phyloP scores from a whole-genome alignment of 2,113 vertebrate species.

The Colaptes auratus region DNA sequence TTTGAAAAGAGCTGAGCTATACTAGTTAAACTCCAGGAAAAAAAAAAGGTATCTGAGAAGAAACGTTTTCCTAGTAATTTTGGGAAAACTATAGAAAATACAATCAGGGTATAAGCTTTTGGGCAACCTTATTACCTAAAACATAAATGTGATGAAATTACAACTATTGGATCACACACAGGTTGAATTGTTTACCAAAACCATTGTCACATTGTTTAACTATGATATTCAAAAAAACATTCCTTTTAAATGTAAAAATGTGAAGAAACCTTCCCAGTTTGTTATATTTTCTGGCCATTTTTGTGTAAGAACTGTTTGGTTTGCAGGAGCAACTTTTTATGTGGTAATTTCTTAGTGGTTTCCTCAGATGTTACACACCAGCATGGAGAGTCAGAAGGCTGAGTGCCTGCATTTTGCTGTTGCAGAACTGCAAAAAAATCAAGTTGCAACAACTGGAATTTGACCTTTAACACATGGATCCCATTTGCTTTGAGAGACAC shows the following conservation, averaged over 20 bases:
- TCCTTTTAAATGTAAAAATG: background rate
- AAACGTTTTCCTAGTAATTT: background rate
- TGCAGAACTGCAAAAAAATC: slow-evolving; percentile 6
- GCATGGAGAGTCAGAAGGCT: background rate
- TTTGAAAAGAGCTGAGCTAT: background rate
- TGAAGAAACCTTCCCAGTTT: background rate
- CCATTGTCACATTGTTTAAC: background rate
- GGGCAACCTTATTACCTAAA: background rate
- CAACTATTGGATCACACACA: background rate
- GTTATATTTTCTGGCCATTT: background rate
- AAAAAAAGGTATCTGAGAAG: background rate
- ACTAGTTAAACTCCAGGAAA: background rate
- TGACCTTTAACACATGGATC: slow-evolving; percentile 31
- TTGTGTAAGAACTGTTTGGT: background rate
- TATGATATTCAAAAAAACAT: background rate
- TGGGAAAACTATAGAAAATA: background rate
- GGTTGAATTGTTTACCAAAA: background rate
- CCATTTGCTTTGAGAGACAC: background rate
- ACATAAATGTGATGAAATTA: background rate
- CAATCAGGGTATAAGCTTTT: background rate
- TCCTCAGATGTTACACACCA: background rate
- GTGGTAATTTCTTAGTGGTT: background rate
- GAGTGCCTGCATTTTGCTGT: background rate
- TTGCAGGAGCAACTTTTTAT: background rate
- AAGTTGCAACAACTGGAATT: slow-evolving; percentile 38